Base-by-base conservation (phyloP, 2,888 invertebrate species). In the Luperina nickerlii region DNA sequence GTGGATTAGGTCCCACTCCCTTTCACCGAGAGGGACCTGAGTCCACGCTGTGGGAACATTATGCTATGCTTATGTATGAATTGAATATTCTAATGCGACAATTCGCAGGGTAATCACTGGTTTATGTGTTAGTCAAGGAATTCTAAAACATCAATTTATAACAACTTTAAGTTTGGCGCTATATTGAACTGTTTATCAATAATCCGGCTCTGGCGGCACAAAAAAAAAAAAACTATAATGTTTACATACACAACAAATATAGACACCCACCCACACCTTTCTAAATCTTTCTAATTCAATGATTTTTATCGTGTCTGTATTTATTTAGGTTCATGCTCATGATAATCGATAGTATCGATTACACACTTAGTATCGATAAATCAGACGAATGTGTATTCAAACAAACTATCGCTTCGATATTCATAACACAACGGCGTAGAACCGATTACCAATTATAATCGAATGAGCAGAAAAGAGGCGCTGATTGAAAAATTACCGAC, bases 281-380 rank as follows among this genome's bases (percentile, higher is more conserved):
- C 70, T 80, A 81, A 88, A 89, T 86, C 79, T 87, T 84, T 87
- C 71, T 75, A 57, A 87, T 88, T 90, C 88, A 90, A 77, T 83
- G 86, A 85, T 90, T 89, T 87, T 86, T 89, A 88, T 92, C 87
- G 51, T 72, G 48, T 82, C 76, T 88, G 84, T 93, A 91, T 94
- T 93, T 92, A 92, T 93, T 93, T 92, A 92, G 90, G 92, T 85
- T 89, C 92, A 90, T 91, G 90, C 90, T 89, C 89, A 91, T 91
- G 90, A 92, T 92, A 92, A 94, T 92, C 92, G 90, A 93, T 92
- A 75, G 74, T 83, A 90, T 90, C 91, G 92, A 93, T 93, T 94
- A 93, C 93, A 91, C 79, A 83, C 86, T 86, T 90, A 89, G 87
- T 88, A 87, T 90, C 90, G 89, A 93, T 94, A 94, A 91, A 93